These are phyloP conservation scores for Dromius quadrimaculatus DNA, from an alignment of 2,888 invertebrate species.

Conservation along the genomic window DNA sequence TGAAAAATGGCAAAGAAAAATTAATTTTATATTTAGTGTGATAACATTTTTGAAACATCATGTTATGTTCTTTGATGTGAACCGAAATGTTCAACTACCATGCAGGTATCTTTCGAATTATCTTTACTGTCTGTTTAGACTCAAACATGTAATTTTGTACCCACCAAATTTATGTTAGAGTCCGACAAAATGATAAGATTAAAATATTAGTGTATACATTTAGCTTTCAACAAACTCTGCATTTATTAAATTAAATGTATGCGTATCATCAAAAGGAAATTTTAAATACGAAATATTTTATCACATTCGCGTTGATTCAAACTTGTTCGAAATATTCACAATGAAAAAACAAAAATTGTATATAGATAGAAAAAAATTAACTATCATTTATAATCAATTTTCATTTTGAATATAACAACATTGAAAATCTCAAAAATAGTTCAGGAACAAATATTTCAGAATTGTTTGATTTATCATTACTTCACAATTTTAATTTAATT, in stretches of 20 bases:
- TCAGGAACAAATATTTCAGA: no score
- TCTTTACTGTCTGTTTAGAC: conserved; percentile 37
- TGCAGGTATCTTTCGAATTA: conserved; percentile 31
- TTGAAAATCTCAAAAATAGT: no score
- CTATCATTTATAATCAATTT: no score
- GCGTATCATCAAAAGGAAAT: no score
- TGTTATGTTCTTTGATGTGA: conserved; percentile 20
- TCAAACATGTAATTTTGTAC: conserved; percentile 31
- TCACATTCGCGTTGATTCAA: no score
- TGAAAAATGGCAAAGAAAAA: conserved; percentile 19
- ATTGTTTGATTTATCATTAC: no score
- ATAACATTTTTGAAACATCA: conserved; percentile 34
- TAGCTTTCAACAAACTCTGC: conserved; percentile 2
- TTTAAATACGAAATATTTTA: no score
- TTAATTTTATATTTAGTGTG: conserved; percentile 13
- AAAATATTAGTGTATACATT: conserved; percentile 10
- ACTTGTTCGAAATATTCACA: no score
- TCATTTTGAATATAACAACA: no score
- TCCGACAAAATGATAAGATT: conserved; percentile 32
- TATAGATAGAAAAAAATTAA: no score
- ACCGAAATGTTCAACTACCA: conserved; percentile 37
- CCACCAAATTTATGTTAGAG: conserved; percentile 28
- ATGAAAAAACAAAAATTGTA: no score
- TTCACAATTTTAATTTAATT: no score
- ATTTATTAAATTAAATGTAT: neutral